These are phyloP conservation scores for Drosophila koepferae DNA, from an alignment of 2,888 invertebrate species.

Conservation along the genomic window DNA sequence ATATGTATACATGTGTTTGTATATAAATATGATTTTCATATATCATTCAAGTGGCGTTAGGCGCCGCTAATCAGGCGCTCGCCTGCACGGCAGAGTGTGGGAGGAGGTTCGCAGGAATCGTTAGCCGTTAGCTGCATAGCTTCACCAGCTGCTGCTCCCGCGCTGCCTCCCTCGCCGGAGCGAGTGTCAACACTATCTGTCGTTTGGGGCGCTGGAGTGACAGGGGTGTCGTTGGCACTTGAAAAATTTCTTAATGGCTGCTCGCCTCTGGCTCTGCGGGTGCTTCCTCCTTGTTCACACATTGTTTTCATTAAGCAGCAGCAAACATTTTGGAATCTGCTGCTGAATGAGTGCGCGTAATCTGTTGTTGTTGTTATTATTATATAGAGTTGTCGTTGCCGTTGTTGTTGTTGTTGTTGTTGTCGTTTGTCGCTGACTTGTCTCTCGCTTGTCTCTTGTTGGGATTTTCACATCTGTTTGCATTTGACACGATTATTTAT, in stretches of 20 bases:
- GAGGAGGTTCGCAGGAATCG: not conserved
- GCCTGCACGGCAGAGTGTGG: not conserved
- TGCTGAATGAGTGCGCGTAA: slow-evolving; percentile 62
- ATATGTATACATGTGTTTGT: not conserved
- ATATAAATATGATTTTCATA: slow-evolving; percentile 48
- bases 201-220: not conserved
- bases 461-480: slow-evolving; percentile 73
- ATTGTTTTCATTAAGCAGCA: slow-evolving; percentile 83
- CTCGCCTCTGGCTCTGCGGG: slow-evolving; percentile 43
- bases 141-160: not conserved
- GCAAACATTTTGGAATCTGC: slow-evolving; percentile 50
- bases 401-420: slow-evolving; percentile 9
- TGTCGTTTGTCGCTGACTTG: slow-evolving; percentile 31
- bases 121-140: slow-evolving; percentile 9
- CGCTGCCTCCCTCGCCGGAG: not conserved
- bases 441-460: slow-evolving; percentile 35
- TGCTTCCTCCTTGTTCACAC: slow-evolving; percentile 80
- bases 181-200: slow-evolving; percentile 63
- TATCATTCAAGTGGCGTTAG: slow-evolving; percentile 65
- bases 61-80: slow-evolving; percentile 45
- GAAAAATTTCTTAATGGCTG: slow-evolving; percentile 73
- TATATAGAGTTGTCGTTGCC: slow-evolving; percentile 15
- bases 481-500: slow-evolving; percentile 83
- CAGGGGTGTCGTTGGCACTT: slow-evolving; percentile 50
- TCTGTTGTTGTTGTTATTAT: slow-evolving; percentile 40